Base-by-base conservation (phyloP, 2,113 vertebrate species). In the Poeciliopsis retropinna region DNA sequence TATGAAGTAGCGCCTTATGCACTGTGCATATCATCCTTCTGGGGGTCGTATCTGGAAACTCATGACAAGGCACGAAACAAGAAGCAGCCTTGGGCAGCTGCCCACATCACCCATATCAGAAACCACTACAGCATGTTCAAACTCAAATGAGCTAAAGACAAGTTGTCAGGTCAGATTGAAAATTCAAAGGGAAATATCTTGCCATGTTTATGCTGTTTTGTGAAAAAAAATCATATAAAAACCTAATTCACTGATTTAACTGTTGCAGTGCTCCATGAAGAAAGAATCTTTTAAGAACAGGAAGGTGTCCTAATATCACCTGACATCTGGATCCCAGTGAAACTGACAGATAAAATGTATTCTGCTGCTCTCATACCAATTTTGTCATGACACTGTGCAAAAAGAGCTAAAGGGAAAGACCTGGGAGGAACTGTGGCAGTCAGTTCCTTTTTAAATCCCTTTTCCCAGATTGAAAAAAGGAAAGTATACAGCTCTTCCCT, bases 281-380 rank as follows among this genome's bases (percentile, higher is more conserved):
- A 80, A 71, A 44, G 85, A 72, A 86, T 84, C 82, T 78, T 64
- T 78, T 82, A 69, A 87, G 63, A 81, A 82, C 64, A 72, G 22
- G 61, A 73, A 76, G 79, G 61, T 44, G 34, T 75, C 78, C 83
- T 86, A 80, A 78, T 80, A 73, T 75, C 31, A 63, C 54, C 80
- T 76, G 62, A 75, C 66, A 70, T 81, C 81, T 70, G 67, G 64
- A 62, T 81, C 69, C 51, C 44, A 60, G 57, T 60, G 32, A 63
- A 84, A 80, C 67, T 7, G 11, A 76, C 78, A 73, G 64, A 75
- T 69, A 60, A 82, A 85, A 86, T 74, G 41, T 70, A 74, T 47
- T 78, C 70, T 47, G 54, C 51, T 63, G 54, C 28, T 67, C 76
- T 76, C 67, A 79, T 78, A 74, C 68, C 78, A 80, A 13, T 83